phyloP scores from a whole-genome alignment of 2,113 vertebrate genomes.

The Gorsachius goisagi region DNA sequence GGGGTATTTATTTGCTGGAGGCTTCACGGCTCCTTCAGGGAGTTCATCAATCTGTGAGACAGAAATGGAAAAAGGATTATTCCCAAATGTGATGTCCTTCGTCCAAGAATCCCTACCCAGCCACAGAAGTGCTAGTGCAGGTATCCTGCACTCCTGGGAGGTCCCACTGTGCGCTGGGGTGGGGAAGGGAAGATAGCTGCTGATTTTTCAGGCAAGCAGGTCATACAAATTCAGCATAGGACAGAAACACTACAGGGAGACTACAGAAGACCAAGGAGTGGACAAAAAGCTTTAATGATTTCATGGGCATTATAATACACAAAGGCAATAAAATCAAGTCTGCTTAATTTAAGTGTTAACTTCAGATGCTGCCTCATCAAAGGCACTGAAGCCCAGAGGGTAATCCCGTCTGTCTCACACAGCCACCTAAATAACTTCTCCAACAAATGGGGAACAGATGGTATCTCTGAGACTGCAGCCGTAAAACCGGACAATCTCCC shows the following conservation, averaged over 20 bases:
- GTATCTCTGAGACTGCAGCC: neutral
- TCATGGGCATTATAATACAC: neutral
- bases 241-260: neutral
- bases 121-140: neutral
- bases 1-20: conserved; percentile 96
- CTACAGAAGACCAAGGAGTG: neutral
- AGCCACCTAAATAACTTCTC: conserved; percentile 3
- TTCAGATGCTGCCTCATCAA: conserved; percentile 18
- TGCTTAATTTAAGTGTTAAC: conserved; percentile 19
- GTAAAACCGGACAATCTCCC: neutral
- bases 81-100: neutral
- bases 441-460: conserved; percentile 15
- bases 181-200: neutral
- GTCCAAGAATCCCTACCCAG: neutral
- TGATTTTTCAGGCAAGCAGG: neutral
- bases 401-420: neutral
- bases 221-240: neutral
- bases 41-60: conserved; percentile 92
- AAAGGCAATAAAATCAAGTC: conserved; percentile 13
- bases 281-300: neutral
- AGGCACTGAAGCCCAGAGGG: neutral
- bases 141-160: neutral
- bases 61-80: conserved; percentile 30
- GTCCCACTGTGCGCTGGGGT: neutral
- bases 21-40: conserved; percentile 96